Evolutionary conservation across 2,113 vertebrate genomes (phyloP).

Genomic region (Apteryx mantelli): DNA sequence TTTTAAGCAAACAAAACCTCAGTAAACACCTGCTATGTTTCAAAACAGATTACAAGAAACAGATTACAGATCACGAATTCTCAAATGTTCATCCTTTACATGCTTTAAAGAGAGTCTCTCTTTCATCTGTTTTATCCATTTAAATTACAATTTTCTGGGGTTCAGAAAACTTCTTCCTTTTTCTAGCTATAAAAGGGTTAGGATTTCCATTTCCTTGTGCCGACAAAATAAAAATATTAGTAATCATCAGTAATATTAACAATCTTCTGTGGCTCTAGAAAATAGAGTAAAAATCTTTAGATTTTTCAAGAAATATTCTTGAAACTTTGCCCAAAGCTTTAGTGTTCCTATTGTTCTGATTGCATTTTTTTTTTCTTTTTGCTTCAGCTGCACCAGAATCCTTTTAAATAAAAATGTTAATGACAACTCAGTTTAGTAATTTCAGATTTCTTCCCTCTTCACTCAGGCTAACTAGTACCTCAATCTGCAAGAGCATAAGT

Average conservation of each 20-base stretch:
- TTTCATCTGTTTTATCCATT: not conserved
- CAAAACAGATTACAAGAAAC: not conserved
- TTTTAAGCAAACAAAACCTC: conserved; percentile 22
- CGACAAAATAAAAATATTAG: not conserved
- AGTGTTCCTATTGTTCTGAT: not conserved
- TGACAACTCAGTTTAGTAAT: not conserved
- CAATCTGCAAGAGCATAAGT: not conserved
- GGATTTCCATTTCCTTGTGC: not conserved
- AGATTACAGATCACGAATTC: not conserved
- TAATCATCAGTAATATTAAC: not conserved
- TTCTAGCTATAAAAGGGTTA: not conserved
- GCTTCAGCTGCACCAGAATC: not conserved
- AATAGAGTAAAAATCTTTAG: not conserved
- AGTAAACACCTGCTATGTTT: not conserved
- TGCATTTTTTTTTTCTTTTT: not conserved
- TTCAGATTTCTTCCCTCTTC: not conserved
- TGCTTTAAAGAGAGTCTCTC: not conserved
- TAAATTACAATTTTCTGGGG: not conserved
- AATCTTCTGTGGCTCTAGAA: not conserved
- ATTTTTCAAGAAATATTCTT: not conserved
- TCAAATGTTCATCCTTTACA: not conserved
- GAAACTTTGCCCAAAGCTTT: not conserved
- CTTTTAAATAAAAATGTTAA: not conserved
- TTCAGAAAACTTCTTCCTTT: not conserved
- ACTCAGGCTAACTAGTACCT: not conserved